Evolutionary conservation across 2,888 invertebrate genomes (phyloP), one percentile per base, ranked within the genome.

Genomic region (Aporophyla nigra): DNA sequence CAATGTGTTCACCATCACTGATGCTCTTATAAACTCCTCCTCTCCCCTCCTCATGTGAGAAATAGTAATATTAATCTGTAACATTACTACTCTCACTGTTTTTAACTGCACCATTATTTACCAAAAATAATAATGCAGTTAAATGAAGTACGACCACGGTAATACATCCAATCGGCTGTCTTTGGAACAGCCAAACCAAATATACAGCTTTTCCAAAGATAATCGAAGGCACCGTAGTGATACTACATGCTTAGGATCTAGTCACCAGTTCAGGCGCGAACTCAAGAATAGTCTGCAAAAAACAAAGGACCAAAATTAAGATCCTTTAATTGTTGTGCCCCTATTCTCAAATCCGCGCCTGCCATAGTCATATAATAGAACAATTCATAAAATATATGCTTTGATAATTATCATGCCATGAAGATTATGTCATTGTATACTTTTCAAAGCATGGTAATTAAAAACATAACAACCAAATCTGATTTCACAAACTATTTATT

Each of bases 51-150:
- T 27, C 19, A 2, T 14, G 49, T 63, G 77, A 76, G 62, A 21
- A 43, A 10, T 33, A 53, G 43, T 74, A 16, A 61, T n/a, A 43
- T 61, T 40, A 27, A 5, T 3, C 19, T 40, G 21, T 59, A 73
- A 43, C 43, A 19, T 49, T 53, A 53, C 43, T 46, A 74, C 5
- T 33, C 62, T 56, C 77, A 75, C 24, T 40, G 27, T 19, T 19
- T 21, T 24, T 74, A 58, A 53, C 46, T 73, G 73, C 62, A 54
- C 54, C 54, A 75, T 21, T 33, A 62, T 62, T 75, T 33, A 43
- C 10, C 6, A 0, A 62, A 75, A 75, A 53, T 33, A 74, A 59
- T 46, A 24, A 75, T 33, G 58, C 67, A 78, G 10, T 59, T 59
- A 51, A 1, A 5, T 27, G 19, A 5, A 3, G 5, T 40, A 62